Conservation (phyloP, 2,797 vertebrate species). For the Chloroceryle inda region DNA sequence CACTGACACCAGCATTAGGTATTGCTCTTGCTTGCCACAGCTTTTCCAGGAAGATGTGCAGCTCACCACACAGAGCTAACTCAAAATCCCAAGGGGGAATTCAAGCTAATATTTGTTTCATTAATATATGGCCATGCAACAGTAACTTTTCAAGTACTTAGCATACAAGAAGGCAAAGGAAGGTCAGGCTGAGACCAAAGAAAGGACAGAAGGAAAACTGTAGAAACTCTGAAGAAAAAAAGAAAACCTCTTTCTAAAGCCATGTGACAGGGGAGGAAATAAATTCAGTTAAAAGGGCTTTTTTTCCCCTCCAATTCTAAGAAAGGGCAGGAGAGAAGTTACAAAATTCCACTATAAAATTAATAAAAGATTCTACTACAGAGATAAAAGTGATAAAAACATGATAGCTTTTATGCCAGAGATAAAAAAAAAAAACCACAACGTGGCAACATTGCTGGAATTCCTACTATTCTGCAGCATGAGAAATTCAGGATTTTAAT, state of each 20-base stretch:
- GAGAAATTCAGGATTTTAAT: background rate
- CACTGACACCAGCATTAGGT: background rate
- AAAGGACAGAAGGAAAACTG: background rate
- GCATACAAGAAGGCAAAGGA: background rate
- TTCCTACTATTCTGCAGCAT: background rate
- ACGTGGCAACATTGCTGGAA: background rate
- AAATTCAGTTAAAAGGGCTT: background rate
- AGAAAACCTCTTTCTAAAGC: background rate
- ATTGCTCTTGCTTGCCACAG: background rate
- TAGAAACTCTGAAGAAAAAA: background rate
- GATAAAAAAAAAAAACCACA: background rate
- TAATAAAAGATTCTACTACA: background rate
- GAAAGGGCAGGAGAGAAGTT: background rate
- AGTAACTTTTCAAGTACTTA: background rate
- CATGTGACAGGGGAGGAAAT: background rate
- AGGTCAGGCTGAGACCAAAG: background rate
- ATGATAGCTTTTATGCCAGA: background rate
- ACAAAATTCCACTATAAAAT: background rate
- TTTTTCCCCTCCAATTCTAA: background rate
- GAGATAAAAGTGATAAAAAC: background rate
- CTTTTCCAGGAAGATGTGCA: background rate
- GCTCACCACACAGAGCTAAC: background rate
- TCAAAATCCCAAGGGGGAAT: background rate
- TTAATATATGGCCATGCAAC: background rate
- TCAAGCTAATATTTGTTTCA: background rate